These are phyloP conservation scores for Anas platyrhynchos DNA, from an alignment of 2,113 vertebrate genomes.

Conservation along the genomic window DNA sequence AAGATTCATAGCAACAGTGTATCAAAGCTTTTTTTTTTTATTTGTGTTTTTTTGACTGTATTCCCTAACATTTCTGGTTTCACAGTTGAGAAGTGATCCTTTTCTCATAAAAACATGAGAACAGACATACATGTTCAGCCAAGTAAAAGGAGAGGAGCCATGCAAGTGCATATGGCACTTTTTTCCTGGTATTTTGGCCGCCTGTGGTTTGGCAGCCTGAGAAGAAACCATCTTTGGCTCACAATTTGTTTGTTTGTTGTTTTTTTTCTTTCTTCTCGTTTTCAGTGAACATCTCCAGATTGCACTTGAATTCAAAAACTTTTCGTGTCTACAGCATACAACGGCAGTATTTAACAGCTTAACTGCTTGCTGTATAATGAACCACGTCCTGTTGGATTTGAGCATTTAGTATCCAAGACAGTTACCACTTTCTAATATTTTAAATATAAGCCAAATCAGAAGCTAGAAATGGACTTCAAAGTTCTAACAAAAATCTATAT, in stretches of 20 bases:
- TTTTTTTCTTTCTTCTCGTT: not conserved
- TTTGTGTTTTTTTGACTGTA: not conserved
- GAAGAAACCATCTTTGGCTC: not conserved
- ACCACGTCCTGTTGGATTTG: not conserved
- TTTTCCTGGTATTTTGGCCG: not conserved
- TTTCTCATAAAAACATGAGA: not conserved
- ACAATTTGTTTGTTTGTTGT: not conserved
- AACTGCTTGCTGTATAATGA: not conserved
- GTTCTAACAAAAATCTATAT: not conserved
- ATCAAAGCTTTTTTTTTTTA: not conserved
- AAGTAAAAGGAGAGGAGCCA: not conserved
- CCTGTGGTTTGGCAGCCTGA: not conserved
- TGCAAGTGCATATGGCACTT: not conserved
- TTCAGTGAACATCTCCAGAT: not conserved
- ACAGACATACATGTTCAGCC: not conserved
- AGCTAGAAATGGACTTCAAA: not conserved
- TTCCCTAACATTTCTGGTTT: not conserved
- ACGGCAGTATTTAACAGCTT: not conserved
- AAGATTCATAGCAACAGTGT: not conserved
- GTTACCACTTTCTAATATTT: not conserved
- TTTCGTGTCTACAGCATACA: not conserved
- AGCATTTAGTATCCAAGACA: not conserved
- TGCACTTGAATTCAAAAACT: not conserved
- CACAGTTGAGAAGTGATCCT: not conserved
- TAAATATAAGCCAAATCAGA: not conserved